Evolutionary conservation across 2,113 vertebrate species (phyloP), one percentile per base, ranked within the genome.

Genomic region (Lota lota): DNA sequence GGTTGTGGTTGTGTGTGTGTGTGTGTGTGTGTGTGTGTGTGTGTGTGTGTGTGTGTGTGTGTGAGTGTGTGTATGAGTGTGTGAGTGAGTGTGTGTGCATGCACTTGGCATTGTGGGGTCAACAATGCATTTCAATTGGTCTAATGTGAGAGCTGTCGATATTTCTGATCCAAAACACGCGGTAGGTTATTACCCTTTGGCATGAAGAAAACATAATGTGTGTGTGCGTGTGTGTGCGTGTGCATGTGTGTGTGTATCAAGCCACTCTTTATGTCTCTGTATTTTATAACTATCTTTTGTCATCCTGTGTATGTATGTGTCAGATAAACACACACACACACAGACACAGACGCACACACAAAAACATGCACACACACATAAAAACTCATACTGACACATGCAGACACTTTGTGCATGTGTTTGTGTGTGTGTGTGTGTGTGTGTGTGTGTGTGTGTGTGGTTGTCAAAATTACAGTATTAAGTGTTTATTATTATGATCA

Each of bases 111-210:
- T 69, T 22, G 60, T 22, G 60, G 61, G 64, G 66, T 80, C 80
- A 85, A 87, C 84, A 86, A 88, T 87, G 85, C 85, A 89, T 90
- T 91, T 91, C 86, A 91, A 83, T 84, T 71, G 81, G 71, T 79
- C 73, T 87, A 87, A 91, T 85, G 83, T 82, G 86, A 90, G 83
- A 89, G 76, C 85, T 92, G 89, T 87, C 90, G 82, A 91, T 92
- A 91, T 68, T 75, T 68, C 84, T 89, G 90, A 91, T 90, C 83
- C 85, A 87, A 82, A 87, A 76, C 83, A 80, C 74, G 88, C 77
- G 78, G 78, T 69, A 86, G 78, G 75, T 72, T 83, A 79, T 71
- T 83, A 76, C 81, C 84, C 85, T 86, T 90, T 83, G 79, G 81
- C 85, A 47, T 47, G 40, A 47, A 47, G 40, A 47, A 81, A 68